Evolutionary conservation across 2,888 invertebrate genomes (phyloP).

Genomic region (Heliconius cydno): DNA sequence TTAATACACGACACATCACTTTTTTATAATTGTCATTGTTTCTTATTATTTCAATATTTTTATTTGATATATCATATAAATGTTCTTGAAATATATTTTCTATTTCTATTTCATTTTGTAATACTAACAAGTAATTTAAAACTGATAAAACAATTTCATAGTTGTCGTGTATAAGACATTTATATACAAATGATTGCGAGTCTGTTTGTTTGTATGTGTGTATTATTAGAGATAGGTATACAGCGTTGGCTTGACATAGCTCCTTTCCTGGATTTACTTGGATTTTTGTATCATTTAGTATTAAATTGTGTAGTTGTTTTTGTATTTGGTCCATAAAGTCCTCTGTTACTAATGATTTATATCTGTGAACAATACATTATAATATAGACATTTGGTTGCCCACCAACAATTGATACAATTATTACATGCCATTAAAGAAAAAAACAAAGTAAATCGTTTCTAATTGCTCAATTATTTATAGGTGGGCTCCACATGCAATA

Average conservation of each 20-base stretch:
- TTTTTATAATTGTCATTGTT: conserved; percentile 51
- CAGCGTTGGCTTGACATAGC: conserved; percentile 59
- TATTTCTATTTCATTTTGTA: conserved; percentile 52
- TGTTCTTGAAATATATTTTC: conserved; percentile 59
- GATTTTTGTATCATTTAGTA: conserved; percentile 50
- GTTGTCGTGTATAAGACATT: conserved; percentile 52
- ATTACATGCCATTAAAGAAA: no score
- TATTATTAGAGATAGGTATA: conserved; percentile 53
- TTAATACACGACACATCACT: conserved; percentile 55
- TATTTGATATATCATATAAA: conserved; percentile 50
- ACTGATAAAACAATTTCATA: conserved; percentile 59
- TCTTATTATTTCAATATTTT: conserved; percentile 23
- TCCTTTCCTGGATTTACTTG: conserved; percentile 57
- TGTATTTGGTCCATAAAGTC: conserved; percentile 47
- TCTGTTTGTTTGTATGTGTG: conserved; percentile 46
- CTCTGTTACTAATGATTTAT: conserved; percentile 25
- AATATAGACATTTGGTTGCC: no score
- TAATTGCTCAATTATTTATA: no score
- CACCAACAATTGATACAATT: no score
- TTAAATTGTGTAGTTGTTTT: conserved; percentile 50
- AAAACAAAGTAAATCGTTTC: no score
- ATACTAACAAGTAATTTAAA: conserved; percentile 57
- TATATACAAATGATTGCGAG: conserved; percentile 47
- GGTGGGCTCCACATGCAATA: no score
- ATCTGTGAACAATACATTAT: conserved; percentile 27